phyloP scores from a whole-genome alignment of 2,888 invertebrate genomes.

The Cordilura impudica region DNA sequence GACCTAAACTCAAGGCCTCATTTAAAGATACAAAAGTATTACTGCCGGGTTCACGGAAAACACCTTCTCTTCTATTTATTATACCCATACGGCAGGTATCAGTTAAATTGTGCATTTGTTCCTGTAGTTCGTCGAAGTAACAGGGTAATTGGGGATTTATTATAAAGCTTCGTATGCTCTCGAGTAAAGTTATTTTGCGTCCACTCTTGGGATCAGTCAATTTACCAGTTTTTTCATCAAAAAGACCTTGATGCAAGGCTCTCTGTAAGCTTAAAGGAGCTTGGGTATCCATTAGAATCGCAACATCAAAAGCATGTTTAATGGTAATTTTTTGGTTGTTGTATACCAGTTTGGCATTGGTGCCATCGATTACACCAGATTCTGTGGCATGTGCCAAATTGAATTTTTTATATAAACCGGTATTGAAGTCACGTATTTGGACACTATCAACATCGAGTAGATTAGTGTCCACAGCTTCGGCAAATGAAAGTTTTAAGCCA shows the following conservation, averaged over 20 bases:
- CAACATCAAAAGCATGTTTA: conserved; percentile 87
- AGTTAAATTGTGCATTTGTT: conserved; percentile 84
- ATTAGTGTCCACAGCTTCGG: conserved; percentile 89
- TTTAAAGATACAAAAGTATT: conserved; percentile 83
- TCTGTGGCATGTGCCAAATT: conserved; percentile 88
- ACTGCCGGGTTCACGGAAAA: conserved; percentile 85
- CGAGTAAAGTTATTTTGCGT: conserved; percentile 88
- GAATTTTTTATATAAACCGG: conserved; percentile 87
- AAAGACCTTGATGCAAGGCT: conserved; percentile 91
- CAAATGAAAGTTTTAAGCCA: conserved; percentile 87
- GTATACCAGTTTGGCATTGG: conserved; percentile 82
- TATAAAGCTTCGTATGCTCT: conserved; percentile 88
- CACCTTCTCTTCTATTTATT: conserved; percentile 88
- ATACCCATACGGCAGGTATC: conserved; percentile 90
- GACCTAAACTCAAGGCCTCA: conserved; percentile 86
- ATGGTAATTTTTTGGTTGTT: conserved; percentile 85
- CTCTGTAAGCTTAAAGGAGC: conserved; percentile 90
- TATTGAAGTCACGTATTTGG: conserved; percentile 87
- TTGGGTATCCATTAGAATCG: conserved; percentile 88
- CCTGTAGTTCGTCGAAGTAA: conserved; percentile 87
- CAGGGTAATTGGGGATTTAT: conserved; percentile 89
- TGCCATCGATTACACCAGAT: conserved; percentile 85
- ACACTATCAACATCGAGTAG: conserved; percentile 91
- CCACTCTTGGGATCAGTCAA: conserved; percentile 89
- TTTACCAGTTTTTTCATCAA: conserved; percentile 89